Percentiles rank a stretch among this genome's conserved stretches.
These are phyloP conservation scores for Neomonachus schauinslandi DNA, from an alignment of 2,113 vertebrate genomes.

Conservation along the genomic window DNA sequence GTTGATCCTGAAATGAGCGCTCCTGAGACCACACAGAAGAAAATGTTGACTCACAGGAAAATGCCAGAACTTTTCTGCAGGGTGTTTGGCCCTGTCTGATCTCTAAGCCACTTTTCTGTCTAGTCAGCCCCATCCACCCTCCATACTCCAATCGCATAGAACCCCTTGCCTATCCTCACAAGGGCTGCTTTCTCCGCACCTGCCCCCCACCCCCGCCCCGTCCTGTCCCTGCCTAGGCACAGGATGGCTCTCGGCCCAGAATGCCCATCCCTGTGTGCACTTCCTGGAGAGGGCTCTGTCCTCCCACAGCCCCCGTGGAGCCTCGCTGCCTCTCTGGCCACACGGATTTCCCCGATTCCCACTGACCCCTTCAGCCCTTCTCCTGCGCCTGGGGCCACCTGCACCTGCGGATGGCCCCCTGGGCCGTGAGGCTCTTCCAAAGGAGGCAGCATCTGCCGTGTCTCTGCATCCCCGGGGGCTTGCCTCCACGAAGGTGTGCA, in stretches of 20 bases:
- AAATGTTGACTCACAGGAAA: background rate
- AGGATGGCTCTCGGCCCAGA: fast-evolving
- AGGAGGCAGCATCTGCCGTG: fast-evolving
- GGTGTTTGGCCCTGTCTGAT: background rate
- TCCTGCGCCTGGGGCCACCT: background rate
- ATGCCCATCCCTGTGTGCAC: background rate
- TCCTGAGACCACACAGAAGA: background rate
- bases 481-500: fast-evolving
- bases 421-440: background rate
- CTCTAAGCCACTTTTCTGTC: background rate
- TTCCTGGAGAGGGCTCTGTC: background rate
- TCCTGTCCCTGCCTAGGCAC: too few relatives aligned
- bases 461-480: background rate
- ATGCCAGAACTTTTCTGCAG: background rate
- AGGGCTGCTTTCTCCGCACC: background rate
- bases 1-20: background rate
- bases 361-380: background rate
- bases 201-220: too few relatives aligned
- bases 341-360: fast-evolving
- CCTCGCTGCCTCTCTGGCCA: background rate
- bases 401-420: too few relatives aligned
- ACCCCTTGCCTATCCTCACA: background rate
- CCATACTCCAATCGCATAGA: background rate
- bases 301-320: too few relatives aligned
- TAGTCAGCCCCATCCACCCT: too few relatives aligned